Evolutionary conservation across 2,797 vertebrate genomes (phyloP).

Genomic region (Spizella passerina): DNA sequence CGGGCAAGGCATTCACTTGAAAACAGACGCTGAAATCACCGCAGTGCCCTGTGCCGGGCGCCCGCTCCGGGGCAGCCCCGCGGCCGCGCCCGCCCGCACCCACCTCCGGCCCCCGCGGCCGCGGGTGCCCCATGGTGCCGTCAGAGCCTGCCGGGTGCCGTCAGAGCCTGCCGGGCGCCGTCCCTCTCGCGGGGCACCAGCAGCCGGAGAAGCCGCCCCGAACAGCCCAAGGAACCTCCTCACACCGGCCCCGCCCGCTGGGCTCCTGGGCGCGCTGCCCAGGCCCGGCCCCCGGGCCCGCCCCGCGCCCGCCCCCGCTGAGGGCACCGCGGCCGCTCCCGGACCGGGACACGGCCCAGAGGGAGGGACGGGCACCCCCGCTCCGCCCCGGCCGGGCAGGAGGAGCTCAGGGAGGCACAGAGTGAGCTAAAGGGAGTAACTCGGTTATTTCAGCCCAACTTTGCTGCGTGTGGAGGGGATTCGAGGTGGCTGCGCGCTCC

Average conservation of each 20-base stretch:
- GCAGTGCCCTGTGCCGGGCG: neutral
- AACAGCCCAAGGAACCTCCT: neutral
- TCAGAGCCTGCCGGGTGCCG: neutral
- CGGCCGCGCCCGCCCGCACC: neutral
- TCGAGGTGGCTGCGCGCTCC: rapidly evolving
- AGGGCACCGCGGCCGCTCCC: neutral
- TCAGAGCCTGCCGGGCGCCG: neutral
- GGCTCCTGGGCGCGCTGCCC: neutral
- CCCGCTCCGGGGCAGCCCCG: neutral
- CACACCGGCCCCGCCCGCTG: neutral
- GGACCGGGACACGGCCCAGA: neutral
- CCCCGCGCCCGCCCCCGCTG: neutral
- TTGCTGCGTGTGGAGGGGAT: rapidly evolving
- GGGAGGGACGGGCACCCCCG: neutral
- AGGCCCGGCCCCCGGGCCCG: neutral
- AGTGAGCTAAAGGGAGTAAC: rapidly evolving
- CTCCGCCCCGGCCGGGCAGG: neutral
- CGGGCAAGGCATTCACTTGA: neutral
- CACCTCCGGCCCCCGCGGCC: neutral
- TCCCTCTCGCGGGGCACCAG: neutral
- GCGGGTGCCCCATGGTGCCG: neutral
- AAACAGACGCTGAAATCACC: neutral
- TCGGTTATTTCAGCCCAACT: neutral
- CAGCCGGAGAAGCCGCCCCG: neutral
- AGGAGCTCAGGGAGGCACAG: rapidly evolving